These are phyloP conservation scores for Zophobas atratus DNA, from an alignment of 1,140 invertebrate species.

Conservation along the genomic window DNA sequence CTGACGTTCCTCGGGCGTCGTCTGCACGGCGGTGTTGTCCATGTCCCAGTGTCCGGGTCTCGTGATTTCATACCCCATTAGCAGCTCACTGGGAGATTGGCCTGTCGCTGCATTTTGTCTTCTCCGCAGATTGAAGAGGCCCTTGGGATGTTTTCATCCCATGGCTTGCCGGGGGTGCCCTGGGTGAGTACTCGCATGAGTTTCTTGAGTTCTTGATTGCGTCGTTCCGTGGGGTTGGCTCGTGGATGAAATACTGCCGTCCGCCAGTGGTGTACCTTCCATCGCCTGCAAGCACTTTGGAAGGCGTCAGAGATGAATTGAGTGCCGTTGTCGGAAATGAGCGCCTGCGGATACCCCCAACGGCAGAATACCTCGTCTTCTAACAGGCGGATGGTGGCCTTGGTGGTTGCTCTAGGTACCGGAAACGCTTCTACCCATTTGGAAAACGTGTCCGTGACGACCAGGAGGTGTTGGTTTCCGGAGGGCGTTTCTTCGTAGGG, in stretches of 20 bases:
- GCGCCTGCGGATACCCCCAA: no score
- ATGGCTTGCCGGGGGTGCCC: not conserved
- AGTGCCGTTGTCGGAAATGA: no score
- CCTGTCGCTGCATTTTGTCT: constrained; percentile 34
- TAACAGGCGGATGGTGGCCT: no score
- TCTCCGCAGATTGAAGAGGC: constrained; percentile 18
- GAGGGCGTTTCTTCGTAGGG: no score
- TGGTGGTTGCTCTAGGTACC: no score
- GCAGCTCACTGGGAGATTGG: constrained; percentile 2
- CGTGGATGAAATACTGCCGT: not conserved
- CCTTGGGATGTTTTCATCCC: constrained; percentile 1
- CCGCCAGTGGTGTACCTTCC: no score
- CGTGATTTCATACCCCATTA: constrained; percentile 9
- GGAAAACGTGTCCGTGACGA: no score
- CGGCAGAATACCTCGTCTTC: no score
- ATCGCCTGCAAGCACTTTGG: no score
- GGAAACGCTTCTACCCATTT: no score
- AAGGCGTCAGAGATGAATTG: no score
- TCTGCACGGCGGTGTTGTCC: not conserved
- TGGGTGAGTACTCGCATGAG: not conserved
- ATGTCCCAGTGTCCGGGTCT: constrained; percentile 25
- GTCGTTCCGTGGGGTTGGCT: constrained; percentile 35
- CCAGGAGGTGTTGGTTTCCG: no score
- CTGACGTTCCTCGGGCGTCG: not conserved
- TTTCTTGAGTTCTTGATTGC: not conserved